These are phyloP conservation scores for Chymomyza procnemis DNA, from an alignment of 2,888 invertebrate genomes.

Conservation along the genomic window DNA sequence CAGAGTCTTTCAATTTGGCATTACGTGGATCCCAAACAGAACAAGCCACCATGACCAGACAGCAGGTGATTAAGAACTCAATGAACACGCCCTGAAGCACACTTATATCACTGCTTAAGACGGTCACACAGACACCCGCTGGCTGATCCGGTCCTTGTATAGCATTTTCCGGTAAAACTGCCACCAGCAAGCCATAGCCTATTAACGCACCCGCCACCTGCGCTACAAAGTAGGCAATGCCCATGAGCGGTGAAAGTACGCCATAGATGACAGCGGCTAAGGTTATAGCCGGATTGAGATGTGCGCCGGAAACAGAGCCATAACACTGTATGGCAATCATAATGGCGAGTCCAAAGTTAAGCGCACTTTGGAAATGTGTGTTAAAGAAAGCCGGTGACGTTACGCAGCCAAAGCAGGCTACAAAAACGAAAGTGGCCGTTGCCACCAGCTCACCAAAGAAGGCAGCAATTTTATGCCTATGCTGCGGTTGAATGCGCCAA, in stretches of 20 bases:
- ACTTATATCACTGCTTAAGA: slow-evolving; percentile 80
- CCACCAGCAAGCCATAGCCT: slow-evolving; percentile 84
- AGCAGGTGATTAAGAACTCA: slow-evolving; percentile 83
- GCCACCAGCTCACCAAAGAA: slow-evolving; percentile 83
- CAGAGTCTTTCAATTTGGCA: slow-evolving; percentile 81
- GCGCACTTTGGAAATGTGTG: slow-evolving; percentile 63
- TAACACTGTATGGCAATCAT: slow-evolving; percentile 84
- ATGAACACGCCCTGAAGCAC: slow-evolving; percentile 81
- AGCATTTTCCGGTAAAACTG: slow-evolving; percentile 79
- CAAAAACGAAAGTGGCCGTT: slow-evolving; percentile 82
- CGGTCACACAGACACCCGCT: slow-evolving; percentile 81
- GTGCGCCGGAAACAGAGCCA: slow-evolving; percentile 87
- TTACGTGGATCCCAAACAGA: slow-evolving; percentile 86
- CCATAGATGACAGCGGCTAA: slow-evolving; percentile 80
- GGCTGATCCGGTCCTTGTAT: slow-evolving; percentile 62
- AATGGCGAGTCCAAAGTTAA: slow-evolving; percentile 83
- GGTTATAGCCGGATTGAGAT: slow-evolving; percentile 87
- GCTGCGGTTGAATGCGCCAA: slow-evolving; percentile 35
- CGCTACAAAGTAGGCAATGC: slow-evolving; percentile 81
- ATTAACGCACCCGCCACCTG: slow-evolving; percentile 84
- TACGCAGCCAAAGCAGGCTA: slow-evolving; percentile 86
- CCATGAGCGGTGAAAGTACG: slow-evolving; percentile 75
- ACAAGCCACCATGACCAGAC: slow-evolving; percentile 83
- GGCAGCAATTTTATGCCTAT: slow-evolving; percentile 38
- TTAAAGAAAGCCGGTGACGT: slow-evolving; percentile 66